phyloP scores from a whole-genome alignment of 2,888 invertebrate species.

The Geotrupes spiniger region DNA sequence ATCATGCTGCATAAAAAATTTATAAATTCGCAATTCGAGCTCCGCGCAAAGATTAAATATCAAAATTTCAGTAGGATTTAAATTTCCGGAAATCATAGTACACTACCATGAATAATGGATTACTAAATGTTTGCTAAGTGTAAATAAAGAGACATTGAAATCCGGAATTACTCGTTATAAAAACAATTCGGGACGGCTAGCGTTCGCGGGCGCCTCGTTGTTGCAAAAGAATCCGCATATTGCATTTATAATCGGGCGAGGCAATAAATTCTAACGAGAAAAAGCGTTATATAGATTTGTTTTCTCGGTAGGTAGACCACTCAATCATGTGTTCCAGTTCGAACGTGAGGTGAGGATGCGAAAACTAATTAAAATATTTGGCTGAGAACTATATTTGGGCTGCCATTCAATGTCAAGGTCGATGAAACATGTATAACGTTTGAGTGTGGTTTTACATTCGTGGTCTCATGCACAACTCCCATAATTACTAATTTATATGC shows the following conservation, averaged over 20 bases:
- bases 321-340: background rate
- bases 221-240: no score
- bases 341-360: background rate
- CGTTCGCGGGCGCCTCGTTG: no score
- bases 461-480: background rate
- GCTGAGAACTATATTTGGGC: no score
- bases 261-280: no score
- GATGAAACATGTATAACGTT: background rate
- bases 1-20: constrained; percentile 6
- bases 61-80: background rate
- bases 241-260: no score
- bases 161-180: no score
- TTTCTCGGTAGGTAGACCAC: no score
- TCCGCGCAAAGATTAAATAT: background rate
- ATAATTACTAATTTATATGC: constrained; percentile 7
- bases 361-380: constrained; percentile 3
- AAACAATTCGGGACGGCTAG: no score
- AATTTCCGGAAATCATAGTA: background rate
- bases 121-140: no score
- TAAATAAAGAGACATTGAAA: no score
- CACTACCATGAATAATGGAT: no score
- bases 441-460: background rate
- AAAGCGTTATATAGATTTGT: no score
- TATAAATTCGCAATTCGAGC: constrained; percentile 4
- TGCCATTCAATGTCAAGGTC: background rate